Base-by-base conservation (phyloP, 1,140 invertebrate species). In the Drosophila punjabiensis region DNA sequence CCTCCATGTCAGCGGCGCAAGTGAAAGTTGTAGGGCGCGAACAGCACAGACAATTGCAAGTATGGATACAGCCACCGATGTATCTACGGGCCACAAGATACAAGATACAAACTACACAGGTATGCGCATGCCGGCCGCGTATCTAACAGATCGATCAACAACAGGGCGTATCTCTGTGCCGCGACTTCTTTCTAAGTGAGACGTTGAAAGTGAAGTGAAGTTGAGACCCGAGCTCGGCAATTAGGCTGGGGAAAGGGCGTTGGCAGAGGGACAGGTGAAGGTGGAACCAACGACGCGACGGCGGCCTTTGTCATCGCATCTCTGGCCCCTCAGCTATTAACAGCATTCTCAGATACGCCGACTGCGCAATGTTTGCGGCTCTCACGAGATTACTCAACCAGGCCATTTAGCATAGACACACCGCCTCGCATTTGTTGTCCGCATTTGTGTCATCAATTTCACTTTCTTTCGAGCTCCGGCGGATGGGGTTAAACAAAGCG, bases 391-490 rank as follows among this genome's bases (percentile, higher is more conserved):
- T 91, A 91, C 89, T 85, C 92, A 91, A 91, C 89, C 82, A 82
- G 85, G 77, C 85, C 86, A 89, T 89, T 89, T 89, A 89, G 85
- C 86, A 90, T 85, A 85, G 80, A 80, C 59, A 80, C 59, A 78
- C 55, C 62, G 60, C 64, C 39, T 75, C 55, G 64, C 71, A 74
- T 86, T 86, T 86, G 86, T 85, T 89, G 66, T 88, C 84, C 73
- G 62, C 82, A 89, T 91, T 91, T 91, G 84, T 91, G 89, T 83
- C 89, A 89, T 86, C 89, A 92, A 92, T 92, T 92, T 92, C 89
- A 92, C 89, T 92, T 92, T 92, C 89, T 86, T 83, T 82, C 30
- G 58, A 37, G 45, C 70, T 71, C 33, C 20, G 28, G 65, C 68
- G 66, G 81, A 86, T 68, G 82, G 75, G 64, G 65, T 73, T 66